Evolutionary conservation across 2,797 vertebrate genomes (phyloP).

Genomic region (Tinamus major): DNA sequence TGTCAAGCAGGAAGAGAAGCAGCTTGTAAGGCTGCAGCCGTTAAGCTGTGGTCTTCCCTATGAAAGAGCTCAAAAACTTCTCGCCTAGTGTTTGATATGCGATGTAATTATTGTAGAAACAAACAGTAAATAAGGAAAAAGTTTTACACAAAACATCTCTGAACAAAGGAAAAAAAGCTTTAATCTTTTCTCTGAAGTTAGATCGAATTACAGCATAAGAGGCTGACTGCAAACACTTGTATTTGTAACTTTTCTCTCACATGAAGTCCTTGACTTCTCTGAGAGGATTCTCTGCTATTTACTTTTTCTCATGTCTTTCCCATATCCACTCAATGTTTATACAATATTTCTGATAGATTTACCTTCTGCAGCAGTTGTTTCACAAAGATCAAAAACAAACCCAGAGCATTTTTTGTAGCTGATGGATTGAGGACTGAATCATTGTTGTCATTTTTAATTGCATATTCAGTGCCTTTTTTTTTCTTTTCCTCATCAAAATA

Average conservation of each 20-base stretch:
- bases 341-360: not conserved
- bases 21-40: not conserved
- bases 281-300: not conserved
- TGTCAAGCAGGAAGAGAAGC: not conserved
- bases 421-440: not conserved
- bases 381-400: not conserved
- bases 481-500: not conserved
- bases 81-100: not conserved
- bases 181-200: not conserved
- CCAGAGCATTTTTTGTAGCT: not conserved
- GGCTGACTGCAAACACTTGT: not conserved
- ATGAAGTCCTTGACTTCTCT: not conserved
- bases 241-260: not conserved
- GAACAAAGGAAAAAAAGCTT: not conserved
- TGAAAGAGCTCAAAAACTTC: not conserved
- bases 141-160: not conserved
- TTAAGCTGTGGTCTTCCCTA: not conserved
- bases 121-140: not conserved
- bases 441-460: not conserved
- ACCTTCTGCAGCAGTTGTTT: not conserved
- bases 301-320: not conserved
- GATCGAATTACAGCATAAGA: not conserved
- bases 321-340: not conserved
- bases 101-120: not conserved
- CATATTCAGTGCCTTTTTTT: not conserved